A percentile compares a stretch with the other conserved stretches of the same genome.
Evolutionary conservation across 2,888 invertebrate genomes (phyloP).

Genomic region (Uloborus plumipes): DNA sequence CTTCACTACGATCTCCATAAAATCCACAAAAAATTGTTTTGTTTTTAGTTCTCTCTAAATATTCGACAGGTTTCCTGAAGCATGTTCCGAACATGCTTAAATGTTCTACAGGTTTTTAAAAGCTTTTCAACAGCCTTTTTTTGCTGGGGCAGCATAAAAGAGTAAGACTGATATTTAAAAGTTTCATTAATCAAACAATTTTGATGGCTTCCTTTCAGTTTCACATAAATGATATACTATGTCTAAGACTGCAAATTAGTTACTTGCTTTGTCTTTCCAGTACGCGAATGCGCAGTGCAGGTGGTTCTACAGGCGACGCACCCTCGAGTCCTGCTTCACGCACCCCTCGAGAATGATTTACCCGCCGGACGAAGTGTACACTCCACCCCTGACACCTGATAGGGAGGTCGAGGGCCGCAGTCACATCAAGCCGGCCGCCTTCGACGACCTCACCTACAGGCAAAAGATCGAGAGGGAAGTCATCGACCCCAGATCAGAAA

Average conservation of each 20-base stretch:
- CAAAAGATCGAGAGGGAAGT: constrained; percentile 64
- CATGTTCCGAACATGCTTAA: too few species aligned
- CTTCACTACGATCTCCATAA: too few species aligned
- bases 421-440: constrained; percentile 65
- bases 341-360: constrained; percentile 96
- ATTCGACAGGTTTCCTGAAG: too few species aligned
- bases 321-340: constrained; percentile 86
- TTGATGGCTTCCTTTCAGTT: too few species aligned
- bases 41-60: too few species aligned
- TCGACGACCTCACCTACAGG: constrained; percentile 65
- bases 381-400: constrained; percentile 69
- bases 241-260: neutral
- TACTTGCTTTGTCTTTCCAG: constrained; percentile 70
- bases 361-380: constrained; percentile 78
- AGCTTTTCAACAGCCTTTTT: too few species aligned
- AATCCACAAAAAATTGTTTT: too few species aligned
- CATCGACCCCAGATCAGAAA: constrained; percentile 66
- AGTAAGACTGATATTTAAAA: too few species aligned
- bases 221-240: too few species aligned
- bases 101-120: too few species aligned
- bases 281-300: constrained; percentile 89
- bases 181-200: too few species aligned
- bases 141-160: too few species aligned
- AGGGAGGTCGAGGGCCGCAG: constrained; percentile 59
- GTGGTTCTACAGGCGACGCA: constrained; percentile 86